Evolutionary conservation across 2,888 invertebrate genomes (phyloP).

Genomic region (Ctena decussata): DNA sequence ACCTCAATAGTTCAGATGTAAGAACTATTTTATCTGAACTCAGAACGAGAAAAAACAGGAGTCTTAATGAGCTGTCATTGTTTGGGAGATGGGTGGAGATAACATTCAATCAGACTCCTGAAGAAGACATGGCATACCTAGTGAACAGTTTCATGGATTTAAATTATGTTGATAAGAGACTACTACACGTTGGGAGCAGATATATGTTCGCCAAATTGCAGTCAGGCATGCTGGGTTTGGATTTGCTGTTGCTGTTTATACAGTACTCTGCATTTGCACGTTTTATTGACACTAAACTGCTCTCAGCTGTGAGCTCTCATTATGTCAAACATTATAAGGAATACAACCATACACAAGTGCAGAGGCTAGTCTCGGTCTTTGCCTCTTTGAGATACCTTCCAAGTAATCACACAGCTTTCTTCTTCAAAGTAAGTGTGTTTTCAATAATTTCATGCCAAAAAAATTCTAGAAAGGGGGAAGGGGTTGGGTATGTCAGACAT

Average conservation of each 20-base stretch:
- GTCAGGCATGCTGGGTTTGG: neutral
- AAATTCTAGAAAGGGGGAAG: no score
- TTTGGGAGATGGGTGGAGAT: neutral
- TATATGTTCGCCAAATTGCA: neutral
- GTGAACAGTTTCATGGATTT: neutral
- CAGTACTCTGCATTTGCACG: neutral
- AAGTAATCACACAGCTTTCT: neutral
- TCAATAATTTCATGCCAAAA: no score
- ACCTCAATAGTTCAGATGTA: neutral
- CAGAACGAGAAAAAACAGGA: neutral
- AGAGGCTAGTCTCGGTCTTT: neutral
- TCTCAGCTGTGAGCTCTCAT: neutral
- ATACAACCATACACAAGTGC: neutral
- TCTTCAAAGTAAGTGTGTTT: neutral
- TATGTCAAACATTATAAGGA: neutral
- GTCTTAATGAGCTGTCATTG: neutral
- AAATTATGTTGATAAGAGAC: neutral
- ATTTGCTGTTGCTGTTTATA: neutral
- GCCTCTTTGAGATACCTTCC: neutral
- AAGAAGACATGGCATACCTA: neutral
- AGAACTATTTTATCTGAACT: neutral
- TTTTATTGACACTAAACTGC: neutral
- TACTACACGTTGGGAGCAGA: neutral
- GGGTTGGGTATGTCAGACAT: no score
- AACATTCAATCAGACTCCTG: neutral